Conservation (phyloP, 2,888 invertebrate species). For the Petrolisthes cinctipes region DNA sequence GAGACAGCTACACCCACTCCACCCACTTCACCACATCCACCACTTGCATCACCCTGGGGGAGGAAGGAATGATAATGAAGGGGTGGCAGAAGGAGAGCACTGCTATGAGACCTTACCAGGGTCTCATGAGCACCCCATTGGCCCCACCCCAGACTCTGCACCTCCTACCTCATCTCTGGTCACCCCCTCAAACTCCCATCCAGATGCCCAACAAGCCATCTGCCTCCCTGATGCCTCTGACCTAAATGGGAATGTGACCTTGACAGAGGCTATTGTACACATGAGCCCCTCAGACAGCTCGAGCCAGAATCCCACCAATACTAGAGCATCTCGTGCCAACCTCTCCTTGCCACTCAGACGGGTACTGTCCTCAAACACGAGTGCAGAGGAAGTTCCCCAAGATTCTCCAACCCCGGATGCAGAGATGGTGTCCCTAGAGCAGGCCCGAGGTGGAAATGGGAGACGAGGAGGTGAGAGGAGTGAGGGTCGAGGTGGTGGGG, state of each 20-base stretch:
- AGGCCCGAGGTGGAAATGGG: constrained; percentile 31
- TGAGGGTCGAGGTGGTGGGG: constrained; percentile 25
- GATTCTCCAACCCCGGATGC: constrained; percentile 47
- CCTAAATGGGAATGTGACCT: constrained; percentile 61
- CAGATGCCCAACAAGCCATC: neutral
- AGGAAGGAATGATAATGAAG: constrained; percentile 45
- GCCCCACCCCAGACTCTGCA: constrained; percentile 10
- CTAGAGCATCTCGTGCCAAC: constrained; percentile 51
- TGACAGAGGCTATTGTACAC: constrained; percentile 44
- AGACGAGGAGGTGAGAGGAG: constrained; percentile 14
- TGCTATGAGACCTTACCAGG: constrained; percentile 54
- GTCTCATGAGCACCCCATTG: constrained; percentile 6
- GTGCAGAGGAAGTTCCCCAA: constrained; percentile 28
- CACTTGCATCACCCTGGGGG: constrained; percentile 50
- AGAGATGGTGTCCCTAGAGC: constrained; percentile 52
- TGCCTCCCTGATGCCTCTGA: constrained; percentile 44
- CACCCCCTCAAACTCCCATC: neutral
- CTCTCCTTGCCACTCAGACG: constrained; percentile 59
- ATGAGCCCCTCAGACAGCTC: constrained; percentile 38
- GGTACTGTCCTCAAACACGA: constrained; percentile 44
- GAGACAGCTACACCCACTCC: constrained; percentile 53
- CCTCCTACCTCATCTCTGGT: constrained; percentile 20
- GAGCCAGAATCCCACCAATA: constrained; percentile 19
- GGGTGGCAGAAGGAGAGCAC: constrained; percentile 38
- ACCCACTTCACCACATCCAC: constrained; percentile 58